Percentiles rank a stretch among this genome's conserved stretches.
phyloP scores from a whole-genome alignment of 2,888 invertebrate genomes.

The Idaea aversata region DNA sequence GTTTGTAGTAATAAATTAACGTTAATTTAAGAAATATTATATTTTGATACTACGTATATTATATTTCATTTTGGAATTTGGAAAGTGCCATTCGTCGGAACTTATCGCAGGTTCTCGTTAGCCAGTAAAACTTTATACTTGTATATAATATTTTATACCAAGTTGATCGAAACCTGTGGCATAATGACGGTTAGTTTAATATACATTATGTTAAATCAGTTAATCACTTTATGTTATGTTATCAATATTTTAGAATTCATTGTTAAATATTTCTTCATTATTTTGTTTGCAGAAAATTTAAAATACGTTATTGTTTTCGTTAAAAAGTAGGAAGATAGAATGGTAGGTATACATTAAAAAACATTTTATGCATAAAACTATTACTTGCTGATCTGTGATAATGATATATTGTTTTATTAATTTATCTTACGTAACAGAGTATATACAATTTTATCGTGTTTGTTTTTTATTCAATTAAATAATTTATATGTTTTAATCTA shows the following conservation, averaged over 20 bases:
- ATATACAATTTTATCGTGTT: neutral
- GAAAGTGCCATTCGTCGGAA: slow-evolving; percentile 15
- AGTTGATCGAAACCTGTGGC: neutral
- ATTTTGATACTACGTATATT: neutral
- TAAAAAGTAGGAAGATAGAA: neutral
- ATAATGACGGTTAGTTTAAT: neutral
- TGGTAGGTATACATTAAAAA: neutral
- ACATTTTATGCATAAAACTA: slow-evolving; percentile 1
- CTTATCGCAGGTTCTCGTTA: slow-evolving; percentile 8
- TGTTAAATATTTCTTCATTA: neutral
- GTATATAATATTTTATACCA: neutral
- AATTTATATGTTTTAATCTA: neutral
- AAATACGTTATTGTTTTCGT: neutral
- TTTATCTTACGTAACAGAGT: neutral
- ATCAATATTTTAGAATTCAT: neutral
- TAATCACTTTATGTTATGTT: neutral
- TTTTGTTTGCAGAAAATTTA: neutral
- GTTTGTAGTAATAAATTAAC: neutral
- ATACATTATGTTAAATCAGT: neutral
- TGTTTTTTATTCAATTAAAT: neutral
- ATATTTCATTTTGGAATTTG: slow-evolving; percentile 7
- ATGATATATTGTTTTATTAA: neutral
- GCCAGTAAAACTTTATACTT: slow-evolving; percentile 3
- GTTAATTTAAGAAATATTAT: neutral
- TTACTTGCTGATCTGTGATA: neutral